phyloP scores from a whole-genome alignment of 2,888 invertebrate genomes.

The Monopis laevigella region DNA sequence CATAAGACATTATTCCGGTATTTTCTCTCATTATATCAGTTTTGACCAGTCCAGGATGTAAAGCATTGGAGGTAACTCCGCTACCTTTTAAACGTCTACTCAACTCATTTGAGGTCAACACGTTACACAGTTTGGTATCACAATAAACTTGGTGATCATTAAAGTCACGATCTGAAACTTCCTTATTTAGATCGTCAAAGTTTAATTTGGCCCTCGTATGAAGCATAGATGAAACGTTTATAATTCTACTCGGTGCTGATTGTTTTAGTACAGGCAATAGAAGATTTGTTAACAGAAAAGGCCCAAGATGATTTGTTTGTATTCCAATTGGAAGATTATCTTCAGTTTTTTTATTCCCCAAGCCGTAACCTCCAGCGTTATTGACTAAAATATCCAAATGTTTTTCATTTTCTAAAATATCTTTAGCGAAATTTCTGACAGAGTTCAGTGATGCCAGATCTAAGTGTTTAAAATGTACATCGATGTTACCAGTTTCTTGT shows the following conservation, averaged over 20 bases:
- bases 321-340: constrained; percentile 69
- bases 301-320: constrained; percentile 69
- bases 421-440: constrained; percentile 68
- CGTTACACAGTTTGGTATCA: constrained; percentile 78
- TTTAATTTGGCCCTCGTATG: constrained; percentile 31
- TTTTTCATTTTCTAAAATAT: constrained; percentile 56
- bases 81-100: constrained; percentile 73
- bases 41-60: constrained; percentile 84
- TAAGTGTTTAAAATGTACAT: constrained; percentile 45
- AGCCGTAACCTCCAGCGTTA: constrained; percentile 65
- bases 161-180: constrained; percentile 23
- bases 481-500: constrained; percentile 29
- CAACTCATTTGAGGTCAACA: constrained; percentile 77
- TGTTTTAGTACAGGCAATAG: constrained; percentile 52
- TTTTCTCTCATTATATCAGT: constrained; percentile 74
- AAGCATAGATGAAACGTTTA: constrained; percentile 41
- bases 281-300: constrained; percentile 72
- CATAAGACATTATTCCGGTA: constrained; percentile 16
- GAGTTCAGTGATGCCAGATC: constrained; percentile 63
- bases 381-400: constrained; percentile 69
- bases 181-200: constrained; percentile 32
- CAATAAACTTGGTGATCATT: constrained; percentile 21
- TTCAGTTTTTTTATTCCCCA: constrained; percentile 46
- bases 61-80: constrained; percentile 77
- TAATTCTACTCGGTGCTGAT: constrained; percentile 44